phyloP scores from a whole-genome alignment of 2,113 vertebrate species.

The Bufo gargarizans region DNA sequence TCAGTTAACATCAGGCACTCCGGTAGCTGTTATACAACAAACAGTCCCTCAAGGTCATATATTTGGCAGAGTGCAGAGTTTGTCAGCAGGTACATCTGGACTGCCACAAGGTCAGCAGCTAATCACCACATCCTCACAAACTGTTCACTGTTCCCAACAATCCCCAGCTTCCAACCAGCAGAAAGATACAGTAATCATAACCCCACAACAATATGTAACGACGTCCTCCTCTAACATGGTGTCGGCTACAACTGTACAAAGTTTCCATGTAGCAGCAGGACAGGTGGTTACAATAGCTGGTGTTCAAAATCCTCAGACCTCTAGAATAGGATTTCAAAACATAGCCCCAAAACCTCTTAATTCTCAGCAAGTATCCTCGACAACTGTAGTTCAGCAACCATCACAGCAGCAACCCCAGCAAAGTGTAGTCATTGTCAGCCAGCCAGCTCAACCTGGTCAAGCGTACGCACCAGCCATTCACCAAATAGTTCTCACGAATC shows the following conservation, averaged over 20 bases:
- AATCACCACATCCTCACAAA: constrained; percentile 75
- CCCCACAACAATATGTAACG: constrained; percentile 81
- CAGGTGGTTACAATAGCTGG: constrained; percentile 85
- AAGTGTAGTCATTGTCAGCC: constrained; percentile 92
- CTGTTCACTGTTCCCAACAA: constrained; percentile 77
- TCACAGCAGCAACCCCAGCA: constrained; percentile 77
- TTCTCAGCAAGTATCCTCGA: constrained; percentile 78
- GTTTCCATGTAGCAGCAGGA: constrained; percentile 85
- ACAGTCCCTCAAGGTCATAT: constrained; percentile 91
- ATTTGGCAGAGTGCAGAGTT: constrained; percentile 89
- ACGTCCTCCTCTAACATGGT: constrained; percentile 78
- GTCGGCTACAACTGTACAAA: constrained; percentile 83
- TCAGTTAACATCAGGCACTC: constrained; percentile 84
- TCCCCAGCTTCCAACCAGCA: constrained; percentile 77
- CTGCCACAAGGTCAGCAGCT: constrained; percentile 82
- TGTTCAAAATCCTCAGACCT: constrained; percentile 82
- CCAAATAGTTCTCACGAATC: constrained; percentile 95
- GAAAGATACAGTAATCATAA: constrained; percentile 83
- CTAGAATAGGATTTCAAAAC: constrained; percentile 94
- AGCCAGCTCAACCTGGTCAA: constrained; percentile 87
- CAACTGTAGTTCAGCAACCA: constrained; percentile 75
- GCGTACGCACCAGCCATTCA: constrained; percentile 93
- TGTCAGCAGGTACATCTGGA: constrained; percentile 83
- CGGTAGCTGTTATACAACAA: constrained; percentile 93
- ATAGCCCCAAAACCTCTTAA: constrained; percentile 94